Base-by-base conservation (phyloP, 2,113 vertebrate genomes). In the Asarcornis scutulata region DNA sequence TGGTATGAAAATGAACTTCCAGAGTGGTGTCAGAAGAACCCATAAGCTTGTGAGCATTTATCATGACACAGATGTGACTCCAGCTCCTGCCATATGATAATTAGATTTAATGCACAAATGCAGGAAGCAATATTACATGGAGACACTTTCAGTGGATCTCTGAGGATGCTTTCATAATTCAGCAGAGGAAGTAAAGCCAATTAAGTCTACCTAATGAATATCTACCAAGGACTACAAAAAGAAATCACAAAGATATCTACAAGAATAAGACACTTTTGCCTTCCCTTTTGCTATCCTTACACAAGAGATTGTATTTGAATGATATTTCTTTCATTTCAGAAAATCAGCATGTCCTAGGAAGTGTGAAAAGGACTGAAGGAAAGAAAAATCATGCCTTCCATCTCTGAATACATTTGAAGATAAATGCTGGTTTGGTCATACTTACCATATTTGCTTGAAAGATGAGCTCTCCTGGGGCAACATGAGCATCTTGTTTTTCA, bases 401-500 rank as follows among this genome's bases (percentile, higher is more conserved):
- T 68, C 32, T 67, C 48, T 63, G 86, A 88, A 93, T 86, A 90
- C n/a, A 44, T 75, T 91, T 88, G 71, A 84, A 50, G 56, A 50
- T 55, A 86, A 91, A 36, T 80, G 71, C 59, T 74, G 72, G 80
- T 71, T 52, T 81, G 9, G 23, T 86, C 82, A 68, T 69, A 59
- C 26, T 87, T 86, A 67, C 16, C 60, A 17, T 80, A 46, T 88
- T 93, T 86, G 23, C 34, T 58, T 42, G 42, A 88, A 56, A 94
- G 74, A 90, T 89, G 86, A 92, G 44, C 32, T 95, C 83, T 80
- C 77, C 94, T 83, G 78, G 50, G 72, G 69, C 76, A 91, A 87
- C 69, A 83, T 14, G 85, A 92, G 23, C 58, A 91, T 90, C 67
- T 93, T 96, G 66, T 78, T 86, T 95, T 96, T 95, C 90, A 91